Base-by-base conservation (phyloP, 2,888 invertebrate genomes). In the Conistra vaccinii region DNA sequence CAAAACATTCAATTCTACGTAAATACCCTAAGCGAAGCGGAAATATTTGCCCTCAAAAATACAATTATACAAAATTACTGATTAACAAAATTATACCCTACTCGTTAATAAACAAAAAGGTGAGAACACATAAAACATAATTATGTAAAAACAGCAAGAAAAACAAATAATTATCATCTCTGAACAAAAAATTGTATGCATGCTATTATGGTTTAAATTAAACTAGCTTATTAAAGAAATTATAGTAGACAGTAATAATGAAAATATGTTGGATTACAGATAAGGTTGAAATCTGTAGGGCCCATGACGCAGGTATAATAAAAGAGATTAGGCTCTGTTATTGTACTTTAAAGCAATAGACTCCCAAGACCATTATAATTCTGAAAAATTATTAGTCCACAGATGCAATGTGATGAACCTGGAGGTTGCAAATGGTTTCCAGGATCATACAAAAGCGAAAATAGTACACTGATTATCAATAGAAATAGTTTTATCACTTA, bases 151-250 rank as follows among this genome's bases (percentile, higher is more conserved):
- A 45, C 7, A n/a, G 2, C 0, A 26, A 26, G 6, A 9, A 45
- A 29, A 20, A 45, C 17, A 1, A 35, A 32, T 32, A n/a, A 26
- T 23, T 26, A 2, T 17, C 0, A 45, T n/a, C n/a, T 32, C 20
- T 9, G 9, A 45, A 69, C 32, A 20, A 42, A 42, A 53, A 32
- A 29, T n/a, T 32, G 1, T 12, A 45, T 14, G n/a, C 20, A 39
- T 45, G 14, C 26, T 76, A n/a, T n/a, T n/a, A n/a, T n/a, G 42
- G 20, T n/a, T 57, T 73, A 63, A 78, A 73, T 74, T 61, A 48
- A 55, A 48, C 23, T n/a, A 70, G 1, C 1, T 77, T 48, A 69
- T 57, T 66, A 32, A 42, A 39, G 6, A 58, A 65, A 72, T 51
- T 42, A 14, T 23, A 51, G 12, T 14, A 45, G 39, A 70, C 6